Evolutionary conservation across 2,888 invertebrate genomes (phyloP).

Genomic region (Pogonocherus hispidulus): DNA sequence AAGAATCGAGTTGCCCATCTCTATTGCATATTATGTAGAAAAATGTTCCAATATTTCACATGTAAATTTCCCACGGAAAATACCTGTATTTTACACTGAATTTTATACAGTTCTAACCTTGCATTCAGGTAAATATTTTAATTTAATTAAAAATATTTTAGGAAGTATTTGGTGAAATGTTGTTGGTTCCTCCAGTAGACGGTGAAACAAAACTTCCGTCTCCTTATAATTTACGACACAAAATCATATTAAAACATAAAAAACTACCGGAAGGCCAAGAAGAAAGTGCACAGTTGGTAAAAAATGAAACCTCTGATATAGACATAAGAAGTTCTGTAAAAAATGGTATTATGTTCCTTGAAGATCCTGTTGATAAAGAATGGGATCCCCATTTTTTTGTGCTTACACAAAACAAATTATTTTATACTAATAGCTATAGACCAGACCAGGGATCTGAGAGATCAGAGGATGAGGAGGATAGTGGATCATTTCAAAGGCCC

Average conservation of each 20-base stretch:
- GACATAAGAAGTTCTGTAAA: slow-evolving; percentile 87
- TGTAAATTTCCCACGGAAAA: too few species aligned
- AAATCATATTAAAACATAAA: slow-evolving; percentile 91
- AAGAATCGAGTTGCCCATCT: too few species aligned
- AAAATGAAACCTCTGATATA: slow-evolving; percentile 77
- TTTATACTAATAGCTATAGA: slow-evolving; percentile 81
- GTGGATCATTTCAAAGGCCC: slow-evolving; percentile 69
- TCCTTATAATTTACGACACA: slow-evolving; percentile 82
- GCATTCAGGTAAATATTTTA: too few species aligned
- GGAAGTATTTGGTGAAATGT: slow-evolving; percentile 89
- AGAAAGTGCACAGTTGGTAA: slow-evolving; percentile 75
- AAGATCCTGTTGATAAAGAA: slow-evolving; percentile 89
- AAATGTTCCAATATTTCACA: too few species aligned
- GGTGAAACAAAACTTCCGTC: slow-evolving; percentile 86
- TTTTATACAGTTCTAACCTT: too few species aligned
- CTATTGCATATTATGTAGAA: too few species aligned
- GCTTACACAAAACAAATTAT: slow-evolving; percentile 87
- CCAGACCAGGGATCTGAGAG: slow-evolving; percentile 59
- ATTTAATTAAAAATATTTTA: slow-evolving; percentile 32
- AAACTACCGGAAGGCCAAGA: slow-evolving; percentile 92
- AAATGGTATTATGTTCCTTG: slow-evolving; percentile 90
- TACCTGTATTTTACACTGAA: too few species aligned
- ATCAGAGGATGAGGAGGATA: slow-evolving; percentile 66
- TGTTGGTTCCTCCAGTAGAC: slow-evolving; percentile 83
- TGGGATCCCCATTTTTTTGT: slow-evolving; percentile 97